These are phyloP conservation scores for Agrochola circellaris DNA, from an alignment of 2,888 invertebrate genomes.

Conservation along the genomic window DNA sequence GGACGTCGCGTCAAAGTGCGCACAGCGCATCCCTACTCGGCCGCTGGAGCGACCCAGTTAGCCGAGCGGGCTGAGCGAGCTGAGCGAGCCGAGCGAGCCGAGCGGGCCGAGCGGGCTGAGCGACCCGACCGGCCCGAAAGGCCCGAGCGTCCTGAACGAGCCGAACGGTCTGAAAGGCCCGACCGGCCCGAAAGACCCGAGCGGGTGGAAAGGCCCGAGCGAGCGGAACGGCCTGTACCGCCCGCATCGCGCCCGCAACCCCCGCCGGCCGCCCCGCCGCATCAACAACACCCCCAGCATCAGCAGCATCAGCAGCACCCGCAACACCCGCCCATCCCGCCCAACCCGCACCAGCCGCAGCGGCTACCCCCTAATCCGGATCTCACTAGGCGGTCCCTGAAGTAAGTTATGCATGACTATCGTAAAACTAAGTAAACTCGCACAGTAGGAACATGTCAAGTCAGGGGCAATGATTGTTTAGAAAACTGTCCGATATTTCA, in stretches of 20 bases:
- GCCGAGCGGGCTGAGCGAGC: conserved; percentile 77
- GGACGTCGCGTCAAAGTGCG: conserved; percentile 96
- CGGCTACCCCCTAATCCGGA: conserved; percentile 91
- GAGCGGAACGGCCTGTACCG: conserved; percentile 70
- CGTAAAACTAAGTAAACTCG: conserved; percentile 6
- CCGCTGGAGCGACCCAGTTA: conserved; percentile 76
- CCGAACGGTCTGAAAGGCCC: conserved; percentile 75
- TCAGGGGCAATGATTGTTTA: background rate
- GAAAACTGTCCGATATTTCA: background rate
- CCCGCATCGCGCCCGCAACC: conserved; percentile 67
- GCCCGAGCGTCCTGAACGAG: conserved; percentile 76
- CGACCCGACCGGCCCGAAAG: conserved; percentile 77
- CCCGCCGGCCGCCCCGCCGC: conserved; percentile 70
- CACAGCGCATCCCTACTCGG: conserved; percentile 83
- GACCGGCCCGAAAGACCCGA: conserved; percentile 77
- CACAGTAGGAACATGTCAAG: conserved; percentile 17
- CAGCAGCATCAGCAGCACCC: conserved; percentile 75
- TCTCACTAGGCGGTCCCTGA: conserved; percentile 93
- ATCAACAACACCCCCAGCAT: conserved; percentile 67
- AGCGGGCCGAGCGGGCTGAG: conserved; percentile 76
- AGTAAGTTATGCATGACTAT: conserved; percentile 86
- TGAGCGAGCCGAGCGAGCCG: conserved; percentile 64
- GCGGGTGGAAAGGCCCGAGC: conserved; percentile 70
- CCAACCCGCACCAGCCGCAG: conserved; percentile 85
- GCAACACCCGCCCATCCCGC: conserved; percentile 81